Percentiles rank a stretch among this genome's conserved stretches.
These are phyloP conservation scores for Istiophorus platypterus DNA, from an alignment of 2,113 vertebrate genomes.

Conservation along the genomic window DNA sequence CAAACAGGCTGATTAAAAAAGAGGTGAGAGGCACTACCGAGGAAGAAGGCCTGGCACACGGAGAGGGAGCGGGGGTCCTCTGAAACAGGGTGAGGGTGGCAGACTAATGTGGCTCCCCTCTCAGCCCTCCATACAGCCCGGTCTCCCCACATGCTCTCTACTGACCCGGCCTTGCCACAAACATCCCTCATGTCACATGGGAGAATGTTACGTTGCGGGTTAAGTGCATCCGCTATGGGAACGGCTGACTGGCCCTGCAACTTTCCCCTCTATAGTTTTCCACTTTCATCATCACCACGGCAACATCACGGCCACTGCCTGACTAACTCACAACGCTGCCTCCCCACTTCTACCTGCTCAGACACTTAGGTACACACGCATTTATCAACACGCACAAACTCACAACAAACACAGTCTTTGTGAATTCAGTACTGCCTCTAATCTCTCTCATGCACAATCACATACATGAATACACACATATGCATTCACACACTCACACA, in stretches of 20 bases:
- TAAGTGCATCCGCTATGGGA: slow-evolving; percentile 76
- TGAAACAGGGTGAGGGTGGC: too few relatives aligned
- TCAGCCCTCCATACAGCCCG: neutral
- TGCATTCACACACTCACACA: neutral
- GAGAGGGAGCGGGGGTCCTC: neutral
- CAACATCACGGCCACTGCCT: slow-evolving; percentile 81
- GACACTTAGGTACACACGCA: neutral
- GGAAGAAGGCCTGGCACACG: neutral
- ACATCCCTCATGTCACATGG: slow-evolving; percentile 9
- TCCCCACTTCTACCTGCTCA: slow-evolving; percentile 76
- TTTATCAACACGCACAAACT: slow-evolving; percentile 50
- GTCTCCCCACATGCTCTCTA: neutral
- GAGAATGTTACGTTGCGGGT: slow-evolving; percentile 67
- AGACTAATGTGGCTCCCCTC: neutral
- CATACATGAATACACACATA: slow-evolving; percentile 8
- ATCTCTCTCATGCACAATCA: neutral
- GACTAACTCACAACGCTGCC: slow-evolving; percentile 82
- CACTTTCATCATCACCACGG: slow-evolving; percentile 82
- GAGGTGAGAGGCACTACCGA: neutral
- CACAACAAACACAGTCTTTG: slow-evolving; percentile 42
- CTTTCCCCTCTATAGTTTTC: slow-evolving; percentile 68
- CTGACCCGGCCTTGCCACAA: neutral
- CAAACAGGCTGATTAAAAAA: neutral
- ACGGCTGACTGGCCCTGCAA: slow-evolving; percentile 63
- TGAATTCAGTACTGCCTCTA: slow-evolving; percentile 1